Conservation (phyloP, 2,888 invertebrate species). For the Luperina testacea region DNA sequence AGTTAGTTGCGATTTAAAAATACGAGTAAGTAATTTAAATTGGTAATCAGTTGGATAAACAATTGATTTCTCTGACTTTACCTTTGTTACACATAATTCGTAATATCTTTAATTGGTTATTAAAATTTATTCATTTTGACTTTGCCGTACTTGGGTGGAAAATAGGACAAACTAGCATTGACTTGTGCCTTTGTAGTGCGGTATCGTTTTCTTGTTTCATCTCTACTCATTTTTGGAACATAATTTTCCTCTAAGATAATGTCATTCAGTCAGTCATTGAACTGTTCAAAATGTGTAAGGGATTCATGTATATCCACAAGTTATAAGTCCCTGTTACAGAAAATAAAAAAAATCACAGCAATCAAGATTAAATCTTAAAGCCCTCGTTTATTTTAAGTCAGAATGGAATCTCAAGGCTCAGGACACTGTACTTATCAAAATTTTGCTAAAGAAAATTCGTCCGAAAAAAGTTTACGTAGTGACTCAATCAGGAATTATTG, state of each 20-base stretch:
- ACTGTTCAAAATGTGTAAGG: neutral
- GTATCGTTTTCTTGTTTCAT: neutral
- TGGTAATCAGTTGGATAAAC: neutral
- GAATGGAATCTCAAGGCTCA: slow-evolving; percentile 56
- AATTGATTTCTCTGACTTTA: neutral
- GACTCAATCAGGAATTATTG: slow-evolving; percentile 64
- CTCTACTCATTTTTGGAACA: neutral
- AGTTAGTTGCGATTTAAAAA: neutral
- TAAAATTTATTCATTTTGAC: neutral
- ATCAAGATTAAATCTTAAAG: slow-evolving; percentile 54
- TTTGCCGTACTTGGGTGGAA: neutral
- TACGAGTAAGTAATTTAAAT: neutral
- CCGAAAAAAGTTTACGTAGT: slow-evolving; percentile 55
- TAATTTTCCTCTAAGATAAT: neutral
- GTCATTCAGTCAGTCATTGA: neutral
- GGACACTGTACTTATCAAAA: slow-evolving; percentile 53
- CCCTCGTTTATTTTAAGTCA: slow-evolving; percentile 47
- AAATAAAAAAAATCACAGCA: slow-evolving; percentile 32
- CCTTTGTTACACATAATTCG: neutral
- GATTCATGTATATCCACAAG: neutral
- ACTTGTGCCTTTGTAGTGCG: neutral
- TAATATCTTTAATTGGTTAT: neutral
- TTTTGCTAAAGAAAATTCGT: slow-evolving; percentile 57
- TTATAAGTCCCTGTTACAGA: neutral
- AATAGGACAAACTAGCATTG: neutral